phyloP scores from a whole-genome alignment of 2,797 vertebrate species.

The Melanitta fusca region DNA sequence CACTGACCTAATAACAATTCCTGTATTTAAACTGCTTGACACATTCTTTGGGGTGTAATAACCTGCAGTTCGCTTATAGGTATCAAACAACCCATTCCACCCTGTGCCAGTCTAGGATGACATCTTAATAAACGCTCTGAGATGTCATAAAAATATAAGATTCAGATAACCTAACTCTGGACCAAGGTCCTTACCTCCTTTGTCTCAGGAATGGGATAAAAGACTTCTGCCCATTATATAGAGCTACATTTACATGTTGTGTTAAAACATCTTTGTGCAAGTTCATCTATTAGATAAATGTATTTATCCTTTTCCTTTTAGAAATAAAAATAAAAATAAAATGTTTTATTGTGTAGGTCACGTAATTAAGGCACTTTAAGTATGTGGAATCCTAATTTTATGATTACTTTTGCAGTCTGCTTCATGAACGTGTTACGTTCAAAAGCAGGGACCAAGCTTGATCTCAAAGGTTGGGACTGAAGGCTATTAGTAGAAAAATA shows the following conservation, averaged over 20 bases:
- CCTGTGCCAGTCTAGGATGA: background rate
- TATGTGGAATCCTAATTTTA: background rate
- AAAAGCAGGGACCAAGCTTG: background rate
- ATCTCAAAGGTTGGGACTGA: background rate
- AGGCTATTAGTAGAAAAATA: background rate
- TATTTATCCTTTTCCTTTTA: background rate
- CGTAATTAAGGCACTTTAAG: background rate
- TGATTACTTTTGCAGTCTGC: background rate
- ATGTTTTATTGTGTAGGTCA: background rate
- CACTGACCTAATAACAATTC: background rate
- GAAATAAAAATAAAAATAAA: background rate
- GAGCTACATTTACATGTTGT: background rate
- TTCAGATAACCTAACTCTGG: background rate
- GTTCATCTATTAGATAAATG: background rate
- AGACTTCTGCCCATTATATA: background rate
- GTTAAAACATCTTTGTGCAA: background rate
- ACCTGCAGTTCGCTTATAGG: background rate
- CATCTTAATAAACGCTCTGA: background rate
- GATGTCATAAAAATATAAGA: background rate
- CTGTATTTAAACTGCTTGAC: background rate
- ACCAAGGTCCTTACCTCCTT: background rate
- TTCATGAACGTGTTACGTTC: background rate
- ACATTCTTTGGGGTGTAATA: background rate
- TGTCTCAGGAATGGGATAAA: background rate
- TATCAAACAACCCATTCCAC: background rate